Conservation (phyloP, 2,888 invertebrate genomes). For the Hipparchia sbordonii region DNA sequence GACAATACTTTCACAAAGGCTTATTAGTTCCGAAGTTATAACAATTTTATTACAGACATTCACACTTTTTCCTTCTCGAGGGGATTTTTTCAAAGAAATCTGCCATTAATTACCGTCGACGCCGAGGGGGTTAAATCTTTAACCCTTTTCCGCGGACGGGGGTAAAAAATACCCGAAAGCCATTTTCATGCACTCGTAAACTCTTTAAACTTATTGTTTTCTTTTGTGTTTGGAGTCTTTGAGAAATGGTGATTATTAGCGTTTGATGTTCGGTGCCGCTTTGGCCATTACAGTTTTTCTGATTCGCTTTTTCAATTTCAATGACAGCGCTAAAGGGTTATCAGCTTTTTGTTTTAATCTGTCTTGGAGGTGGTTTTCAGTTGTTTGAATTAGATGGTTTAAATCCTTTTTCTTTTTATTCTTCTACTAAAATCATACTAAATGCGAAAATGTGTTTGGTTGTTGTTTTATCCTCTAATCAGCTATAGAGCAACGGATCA, state of each 20-base stretch:
- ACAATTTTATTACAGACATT: constrained; percentile 66
- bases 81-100: constrained; percentile 61
- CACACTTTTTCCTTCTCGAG: constrained; percentile 50
- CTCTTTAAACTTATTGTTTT: constrained; percentile 78
- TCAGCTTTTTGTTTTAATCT: constrained; percentile 32
- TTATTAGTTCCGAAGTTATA: constrained; percentile 48
- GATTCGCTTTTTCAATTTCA: constrained; percentile 38
- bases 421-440: not conserved
- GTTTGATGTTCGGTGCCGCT: constrained; percentile 66
- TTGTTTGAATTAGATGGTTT: not conserved
- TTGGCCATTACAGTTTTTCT: constrained; percentile 43
- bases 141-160: constrained; percentile 64
- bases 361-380: constrained; percentile 2
- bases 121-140: constrained; percentile 69
- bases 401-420: not conserved
- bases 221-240: constrained; percentile 67
- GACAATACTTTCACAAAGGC: constrained; percentile 39
- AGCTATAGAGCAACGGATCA: no score
- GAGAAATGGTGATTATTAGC: constrained; percentile 75
- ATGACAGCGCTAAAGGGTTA: constrained; percentile 40
- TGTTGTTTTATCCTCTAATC: no score
- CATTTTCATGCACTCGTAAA: constrained; percentile 70
- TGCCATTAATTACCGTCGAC: constrained; percentile 74
- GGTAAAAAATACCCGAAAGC: constrained; percentile 62
- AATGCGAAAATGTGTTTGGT: no score